Evolutionary conservation across 2,797 vertebrate species (phyloP).

Genomic region (Parauchenoglanis punctatus): DNA sequence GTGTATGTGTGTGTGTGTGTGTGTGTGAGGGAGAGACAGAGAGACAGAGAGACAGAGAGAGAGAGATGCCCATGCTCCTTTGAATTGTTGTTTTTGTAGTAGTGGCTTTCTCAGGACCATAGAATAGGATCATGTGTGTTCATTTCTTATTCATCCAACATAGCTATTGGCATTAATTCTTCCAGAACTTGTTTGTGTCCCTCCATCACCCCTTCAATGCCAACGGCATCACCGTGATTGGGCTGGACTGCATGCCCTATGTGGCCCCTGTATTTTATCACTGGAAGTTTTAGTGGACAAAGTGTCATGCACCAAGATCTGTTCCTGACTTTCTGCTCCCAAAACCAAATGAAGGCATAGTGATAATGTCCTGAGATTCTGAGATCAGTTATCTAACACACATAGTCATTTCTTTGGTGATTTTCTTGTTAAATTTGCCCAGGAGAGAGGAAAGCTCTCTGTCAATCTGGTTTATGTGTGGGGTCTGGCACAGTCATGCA

Average conservation of each 20-base stretch:
- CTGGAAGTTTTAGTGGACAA: neutral
- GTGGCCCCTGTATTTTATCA: neutral
- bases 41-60: neutral
- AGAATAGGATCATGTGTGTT: neutral
- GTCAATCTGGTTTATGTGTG: neutral
- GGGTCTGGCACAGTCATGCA: neutral
- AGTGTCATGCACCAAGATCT: too few relatives aligned
- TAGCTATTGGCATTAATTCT: neutral
- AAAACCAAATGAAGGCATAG: neutral
- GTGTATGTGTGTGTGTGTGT: neutral
- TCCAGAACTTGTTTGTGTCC: neutral
- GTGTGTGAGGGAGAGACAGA: too few relatives aligned
- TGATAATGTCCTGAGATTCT: neutral
- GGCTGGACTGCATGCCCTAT: neutral
- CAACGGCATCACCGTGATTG: neutral
- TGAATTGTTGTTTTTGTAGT: neutral
- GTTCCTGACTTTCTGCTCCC: neutral
- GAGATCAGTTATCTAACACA: neutral
- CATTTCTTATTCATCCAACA: neutral
- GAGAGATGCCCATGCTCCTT: neutral
- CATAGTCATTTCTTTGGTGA: neutral
- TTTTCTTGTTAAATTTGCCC: neutral
- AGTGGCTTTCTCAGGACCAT: neutral
- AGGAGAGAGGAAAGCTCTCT: neutral
- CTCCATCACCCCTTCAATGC: neutral